These are phyloP conservation scores for Anolis sagrei DNA, from an alignment of 2,113 vertebrate genomes.

Conservation along the genomic window DNA sequence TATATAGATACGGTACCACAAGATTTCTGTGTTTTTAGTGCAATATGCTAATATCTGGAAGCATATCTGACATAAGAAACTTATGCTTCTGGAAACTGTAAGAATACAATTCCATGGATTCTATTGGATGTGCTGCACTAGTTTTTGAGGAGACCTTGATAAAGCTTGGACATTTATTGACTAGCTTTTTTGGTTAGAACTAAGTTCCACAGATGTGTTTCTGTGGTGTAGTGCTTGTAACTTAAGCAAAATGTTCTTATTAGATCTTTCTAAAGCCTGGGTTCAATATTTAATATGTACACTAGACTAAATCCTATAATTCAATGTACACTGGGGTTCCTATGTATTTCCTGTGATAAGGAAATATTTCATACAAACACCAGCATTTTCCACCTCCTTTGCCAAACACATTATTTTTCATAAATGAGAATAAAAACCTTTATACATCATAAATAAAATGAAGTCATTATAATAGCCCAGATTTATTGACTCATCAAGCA, in stretches of 20 bases:
- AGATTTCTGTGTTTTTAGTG: no score
- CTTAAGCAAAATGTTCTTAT: not conserved
- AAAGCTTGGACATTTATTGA: not conserved
- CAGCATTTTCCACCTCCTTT: not conserved
- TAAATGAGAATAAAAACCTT: not conserved
- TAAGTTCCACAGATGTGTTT: not conserved
- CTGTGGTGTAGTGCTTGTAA: not conserved
- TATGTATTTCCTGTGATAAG: no score
- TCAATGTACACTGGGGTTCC: not conserved
- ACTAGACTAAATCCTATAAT: not conserved
- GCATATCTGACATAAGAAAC: no score
- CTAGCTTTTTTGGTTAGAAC: not conserved
- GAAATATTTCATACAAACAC: not conserved
- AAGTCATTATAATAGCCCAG: not conserved
- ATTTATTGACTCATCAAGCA: not conserved
- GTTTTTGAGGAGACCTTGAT: not conserved
- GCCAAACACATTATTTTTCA: constrained; percentile 8
- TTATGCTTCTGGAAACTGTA: no score
- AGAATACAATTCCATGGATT: not conserved
- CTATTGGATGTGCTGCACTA: not conserved
- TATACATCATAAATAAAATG: not conserved
- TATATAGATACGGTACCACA: no score
- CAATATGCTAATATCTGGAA: no score
- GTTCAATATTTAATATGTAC: not conserved
- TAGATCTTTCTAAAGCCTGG: not conserved